These are phyloP conservation scores for Epistrophella euchroma DNA, from an alignment of 2,888 invertebrate genomes.

Conservation along the genomic window DNA sequence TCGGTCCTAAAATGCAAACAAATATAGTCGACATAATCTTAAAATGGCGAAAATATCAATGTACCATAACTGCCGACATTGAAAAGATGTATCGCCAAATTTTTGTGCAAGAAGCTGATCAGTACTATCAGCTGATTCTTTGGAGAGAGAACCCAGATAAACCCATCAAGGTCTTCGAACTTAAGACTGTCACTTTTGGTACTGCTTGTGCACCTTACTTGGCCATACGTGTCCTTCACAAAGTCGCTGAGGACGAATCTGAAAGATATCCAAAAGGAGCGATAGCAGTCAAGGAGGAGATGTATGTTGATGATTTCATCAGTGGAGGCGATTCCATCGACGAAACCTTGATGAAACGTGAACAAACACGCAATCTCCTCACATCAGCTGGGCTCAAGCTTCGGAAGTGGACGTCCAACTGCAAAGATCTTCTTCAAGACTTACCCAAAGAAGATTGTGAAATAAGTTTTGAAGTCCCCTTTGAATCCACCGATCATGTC, in stretches of 20 bases:
- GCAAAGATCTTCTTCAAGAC: neutral
- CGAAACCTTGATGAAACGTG: neutral
- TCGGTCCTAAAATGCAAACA: slow-evolving; percentile 26
- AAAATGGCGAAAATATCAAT: neutral
- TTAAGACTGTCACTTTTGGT: no score
- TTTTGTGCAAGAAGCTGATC: slow-evolving; percentile 15
- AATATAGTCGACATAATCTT: neutral
- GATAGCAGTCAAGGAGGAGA: neutral
- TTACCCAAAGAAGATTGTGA: neutral
- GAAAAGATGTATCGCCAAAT: slow-evolving; percentile 58
- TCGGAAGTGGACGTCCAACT: no score
- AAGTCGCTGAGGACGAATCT: neutral
- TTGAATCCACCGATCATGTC: neutral
- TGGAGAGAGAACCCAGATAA: slow-evolving; percentile 29
- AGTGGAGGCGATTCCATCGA: slow-evolving; percentile 12
- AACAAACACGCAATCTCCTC: no score
- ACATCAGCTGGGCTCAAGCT: no score
- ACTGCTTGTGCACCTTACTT: no score
- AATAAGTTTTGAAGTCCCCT: neutral
- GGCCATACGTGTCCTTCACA: no score
- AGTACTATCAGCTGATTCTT: slow-evolving; percentile 41
- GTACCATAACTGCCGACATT: slow-evolving; percentile 73
- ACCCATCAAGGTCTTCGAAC: slow-evolving; percentile 26
- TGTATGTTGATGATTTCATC: slow-evolving; percentile 2
- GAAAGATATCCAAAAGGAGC: slow-evolving; percentile 1